Conservation (phyloP, 2,797 vertebrate species). For the Nothura maculosa region DNA sequence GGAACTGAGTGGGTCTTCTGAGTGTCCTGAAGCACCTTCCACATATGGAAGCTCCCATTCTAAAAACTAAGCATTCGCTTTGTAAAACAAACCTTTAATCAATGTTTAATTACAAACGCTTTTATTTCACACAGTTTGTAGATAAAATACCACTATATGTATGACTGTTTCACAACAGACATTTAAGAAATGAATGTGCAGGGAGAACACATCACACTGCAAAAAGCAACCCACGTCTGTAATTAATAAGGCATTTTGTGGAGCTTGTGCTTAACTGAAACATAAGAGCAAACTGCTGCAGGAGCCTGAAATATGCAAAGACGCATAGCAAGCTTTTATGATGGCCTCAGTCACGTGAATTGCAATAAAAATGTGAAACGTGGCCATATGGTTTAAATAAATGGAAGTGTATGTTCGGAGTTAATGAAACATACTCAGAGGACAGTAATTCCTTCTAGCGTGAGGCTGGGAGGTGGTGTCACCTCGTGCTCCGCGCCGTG, state of each 20-base stretch:
- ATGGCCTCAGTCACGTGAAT: conserved; percentile 16
- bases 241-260: conserved; percentile 26
- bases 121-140: conserved; percentile 28
- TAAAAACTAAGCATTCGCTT: neutral
- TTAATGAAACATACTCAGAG: neutral
- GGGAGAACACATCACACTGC: neutral
- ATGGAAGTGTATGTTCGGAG: neutral
- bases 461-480: neutral
- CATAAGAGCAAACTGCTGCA: conserved; percentile 6
- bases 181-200: neutral
- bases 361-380: neutral
- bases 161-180: conserved; percentile 23
- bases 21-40: neutral
- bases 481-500: neutral
- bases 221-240: conserved; percentile 15
- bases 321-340: neutral
- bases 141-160: neutral
- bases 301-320: conserved; percentile 55
- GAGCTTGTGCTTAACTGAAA: conserved; percentile 30
- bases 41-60: neutral
- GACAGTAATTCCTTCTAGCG: neutral
- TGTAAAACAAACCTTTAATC: neutral
- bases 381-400: conserved; percentile 27
- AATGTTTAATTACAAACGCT: conserved; percentile 14
- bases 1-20: neutral